Evolutionary conservation across 2,888 invertebrate genomes (phyloP).

Genomic region (Incurvaria masculella): DNA sequence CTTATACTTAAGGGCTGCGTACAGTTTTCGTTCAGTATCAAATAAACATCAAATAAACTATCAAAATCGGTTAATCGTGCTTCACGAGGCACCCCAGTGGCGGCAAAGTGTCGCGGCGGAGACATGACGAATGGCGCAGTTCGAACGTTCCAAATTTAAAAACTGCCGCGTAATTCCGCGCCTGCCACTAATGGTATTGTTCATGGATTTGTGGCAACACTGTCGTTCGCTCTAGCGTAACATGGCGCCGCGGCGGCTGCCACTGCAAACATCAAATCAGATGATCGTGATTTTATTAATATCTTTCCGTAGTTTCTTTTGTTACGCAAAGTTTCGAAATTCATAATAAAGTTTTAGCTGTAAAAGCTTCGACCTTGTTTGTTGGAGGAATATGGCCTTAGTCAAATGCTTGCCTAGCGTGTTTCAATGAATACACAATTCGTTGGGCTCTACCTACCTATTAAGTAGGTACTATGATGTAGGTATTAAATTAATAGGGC

Average conservation of each 20-base stretch:
- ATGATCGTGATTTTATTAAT: conserved; percentile 32
- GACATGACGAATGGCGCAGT: conserved; percentile 52
- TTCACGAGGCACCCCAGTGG: conserved; percentile 20
- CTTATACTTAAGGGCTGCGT: conserved; percentile 14
- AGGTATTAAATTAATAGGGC: too few species aligned
- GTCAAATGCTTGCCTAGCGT: too few species aligned
- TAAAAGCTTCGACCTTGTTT: too few species aligned
- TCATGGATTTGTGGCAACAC: conserved; percentile 28
- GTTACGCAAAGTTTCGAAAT: too few species aligned
- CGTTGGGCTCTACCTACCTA: too few species aligned
- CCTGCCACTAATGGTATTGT: conserved; percentile 49
- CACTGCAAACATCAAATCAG: conserved; percentile 28
- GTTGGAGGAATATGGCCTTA: too few species aligned
- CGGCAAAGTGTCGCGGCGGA: conserved; percentile 43
- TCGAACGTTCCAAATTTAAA: conserved; percentile 50
- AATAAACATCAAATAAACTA: too few species aligned
- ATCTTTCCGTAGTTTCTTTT: conserved; percentile 21
- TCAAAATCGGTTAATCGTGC: not conserved
- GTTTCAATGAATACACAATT: too few species aligned
- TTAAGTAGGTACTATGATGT: too few species aligned
- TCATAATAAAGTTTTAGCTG: too few species aligned
- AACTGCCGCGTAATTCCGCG: conserved; percentile 50
- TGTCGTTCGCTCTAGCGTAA: conserved; percentile 14
- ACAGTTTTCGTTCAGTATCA: too few species aligned
- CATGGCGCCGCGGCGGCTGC: conserved; percentile 35